Percentiles rank a stretch among this genome's conserved stretches.
Evolutionary conservation across 2,888 invertebrate species (phyloP).

Genomic region (Pristionchus mayeri): DNA sequence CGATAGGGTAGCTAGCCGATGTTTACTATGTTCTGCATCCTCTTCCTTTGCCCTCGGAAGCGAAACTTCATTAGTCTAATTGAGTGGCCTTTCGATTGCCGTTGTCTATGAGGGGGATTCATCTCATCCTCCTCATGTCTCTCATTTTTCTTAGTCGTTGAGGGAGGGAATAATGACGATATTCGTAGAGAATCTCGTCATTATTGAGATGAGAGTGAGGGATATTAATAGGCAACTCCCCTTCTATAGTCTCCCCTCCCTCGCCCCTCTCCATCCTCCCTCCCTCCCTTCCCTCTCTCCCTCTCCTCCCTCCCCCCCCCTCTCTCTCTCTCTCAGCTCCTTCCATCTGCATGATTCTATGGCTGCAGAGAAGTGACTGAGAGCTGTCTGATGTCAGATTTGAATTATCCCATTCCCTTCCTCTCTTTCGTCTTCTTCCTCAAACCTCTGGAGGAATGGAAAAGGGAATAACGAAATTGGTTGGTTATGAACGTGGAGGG

Average conservation of each 20-base stretch:
- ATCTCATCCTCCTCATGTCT: background rate
- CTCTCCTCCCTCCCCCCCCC: background rate
- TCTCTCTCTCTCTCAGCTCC: background rate
- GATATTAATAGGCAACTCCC: slow-evolving; percentile 23
- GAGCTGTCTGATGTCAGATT: slow-evolving; percentile 24
- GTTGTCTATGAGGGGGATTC: background rate
- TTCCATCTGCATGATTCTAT: background rate
- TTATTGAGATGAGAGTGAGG: slow-evolving; percentile 4
- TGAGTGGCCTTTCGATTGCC: background rate
- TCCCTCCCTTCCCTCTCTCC: background rate
- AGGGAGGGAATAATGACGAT: slow-evolving; percentile 14
- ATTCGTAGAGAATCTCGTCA: background rate
- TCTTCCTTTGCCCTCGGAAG: background rate
- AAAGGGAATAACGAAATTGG: background rate
- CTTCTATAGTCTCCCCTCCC: background rate
- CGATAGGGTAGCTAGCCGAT: background rate
- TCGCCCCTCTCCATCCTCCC: background rate
- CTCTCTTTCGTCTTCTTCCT: background rate
- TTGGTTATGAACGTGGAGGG: slow-evolving; percentile 3
- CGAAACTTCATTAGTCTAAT: background rate
- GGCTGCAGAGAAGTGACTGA: background rate
- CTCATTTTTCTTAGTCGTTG: background rate
- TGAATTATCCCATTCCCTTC: background rate
- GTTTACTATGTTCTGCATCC: too few relatives aligned
- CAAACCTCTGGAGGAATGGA: background rate